Base-by-base conservation (phyloP, 2,113 vertebrate species). In the Elgaria multicarinata region DNA sequence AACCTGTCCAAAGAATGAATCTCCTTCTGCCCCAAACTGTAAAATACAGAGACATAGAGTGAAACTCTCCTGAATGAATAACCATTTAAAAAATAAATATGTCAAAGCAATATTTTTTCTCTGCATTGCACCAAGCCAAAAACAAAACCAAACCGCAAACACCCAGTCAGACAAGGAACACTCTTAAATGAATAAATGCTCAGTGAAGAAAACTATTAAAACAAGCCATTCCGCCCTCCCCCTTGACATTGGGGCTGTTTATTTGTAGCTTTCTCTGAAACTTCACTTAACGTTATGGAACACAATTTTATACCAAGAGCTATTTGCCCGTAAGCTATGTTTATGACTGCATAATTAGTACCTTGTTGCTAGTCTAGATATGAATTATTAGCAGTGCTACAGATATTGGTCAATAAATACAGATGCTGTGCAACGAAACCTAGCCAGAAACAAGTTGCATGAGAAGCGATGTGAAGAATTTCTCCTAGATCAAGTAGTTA, bases 31-130 rank as follows among this genome's bases (percentile, higher is more conserved):
- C 94, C 26, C 0, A 93, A 93, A 93, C 86, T 95, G 81, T 58
- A 93, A 94, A 96, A 95, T 87, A 91, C 93, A 89, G 85, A 93
- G 88, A 74, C 71, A 89, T 55, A 75, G 64, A 69, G 87, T 18
- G 22, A 89, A 95, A 95, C 44, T 90, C 93, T 95, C 88, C 86
- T 83, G 94, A 96, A 96, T 96, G 92, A 95, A 92, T 95, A 96
- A 95, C 46, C 90, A 94, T 96, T 96, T 94, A 94, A 95, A 95
- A 85, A 95, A 96, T 95, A 97, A 96, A 95, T 93, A 72, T 95
- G 92, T 95, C 94, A 96, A 94, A 96, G 87, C 74, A 96, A 95
- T 94, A 94, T 96, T 96, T 80, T 44, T 95, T 85, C 67, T 85
- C 85, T 94, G 93, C 93, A 90, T 18, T 94, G 90, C 87, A 93